phyloP scores from a whole-genome alignment of 2,797 vertebrate species.

The Hoplostethus atlanticus region DNA sequence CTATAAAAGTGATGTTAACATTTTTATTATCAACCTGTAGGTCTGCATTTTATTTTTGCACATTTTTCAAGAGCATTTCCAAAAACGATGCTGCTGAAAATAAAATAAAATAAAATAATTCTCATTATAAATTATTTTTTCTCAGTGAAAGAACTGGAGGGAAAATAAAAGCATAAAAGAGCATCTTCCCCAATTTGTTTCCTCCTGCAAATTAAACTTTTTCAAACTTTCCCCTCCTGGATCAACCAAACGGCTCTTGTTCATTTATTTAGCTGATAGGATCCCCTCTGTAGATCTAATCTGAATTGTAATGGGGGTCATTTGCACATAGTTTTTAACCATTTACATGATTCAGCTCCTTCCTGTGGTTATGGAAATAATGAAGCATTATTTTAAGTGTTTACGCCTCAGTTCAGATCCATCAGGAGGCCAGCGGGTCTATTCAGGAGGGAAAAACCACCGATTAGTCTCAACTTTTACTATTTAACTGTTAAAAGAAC shows the following conservation, averaged over 20 bases:
- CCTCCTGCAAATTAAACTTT: background rate
- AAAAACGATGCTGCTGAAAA: no score
- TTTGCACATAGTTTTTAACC: slow-evolving; percentile 79
- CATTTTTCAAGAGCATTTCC: background rate
- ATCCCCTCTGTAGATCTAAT: slow-evolving; percentile 78
- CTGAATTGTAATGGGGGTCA: slow-evolving; percentile 82
- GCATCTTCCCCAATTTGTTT: background rate
- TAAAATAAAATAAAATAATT: no score
- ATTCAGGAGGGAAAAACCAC: slow-evolving; percentile 51
- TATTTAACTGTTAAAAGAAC: slow-evolving; percentile 35
- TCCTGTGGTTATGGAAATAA: slow-evolving; percentile 76
- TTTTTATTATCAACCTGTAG: no score
- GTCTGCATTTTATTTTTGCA: no score
- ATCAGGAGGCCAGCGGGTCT: slow-evolving; percentile 54
- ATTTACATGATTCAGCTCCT: slow-evolving; percentile 78
- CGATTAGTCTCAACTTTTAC: slow-evolving; percentile 54
- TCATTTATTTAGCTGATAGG: slow-evolving; percentile 75
- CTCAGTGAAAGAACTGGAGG: background rate
- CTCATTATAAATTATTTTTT: background rate
- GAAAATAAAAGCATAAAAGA: no score
- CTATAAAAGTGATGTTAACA: no score
- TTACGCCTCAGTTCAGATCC: slow-evolving; percentile 51
- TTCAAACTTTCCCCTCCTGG: background rate
- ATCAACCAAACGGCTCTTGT: slow-evolving; percentile 11
- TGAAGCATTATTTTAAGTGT: slow-evolving; percentile 40